Base-by-base conservation (phyloP, 2,888 invertebrate species). In the Torymus auratus region DNA sequence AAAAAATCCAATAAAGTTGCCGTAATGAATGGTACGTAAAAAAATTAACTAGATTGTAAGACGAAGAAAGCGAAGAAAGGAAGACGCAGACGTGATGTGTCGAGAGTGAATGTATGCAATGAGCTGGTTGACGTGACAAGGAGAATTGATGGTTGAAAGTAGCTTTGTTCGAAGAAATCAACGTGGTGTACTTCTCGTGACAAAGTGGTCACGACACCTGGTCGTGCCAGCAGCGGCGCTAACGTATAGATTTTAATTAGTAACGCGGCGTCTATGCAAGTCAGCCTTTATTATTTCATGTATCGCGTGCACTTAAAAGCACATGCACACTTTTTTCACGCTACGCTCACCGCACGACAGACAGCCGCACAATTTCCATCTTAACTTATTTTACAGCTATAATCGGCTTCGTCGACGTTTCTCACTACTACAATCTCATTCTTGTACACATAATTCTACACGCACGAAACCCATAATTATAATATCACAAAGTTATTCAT, bases 221-320 rank as follows among this genome's bases (percentile, higher is more conserved):
- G 85, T 83, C 81, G 85, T 83, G 83, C 80, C 64, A 23, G 52
- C 55, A 17, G 20, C 20, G 56, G 56, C 69, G 73, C 64, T 15
- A 64, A 73, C 75, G 80, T 83, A 81, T 82, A 79, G 82, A 80
- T 84, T 86, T 87, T 86, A 85, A 88, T 86, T 87, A 85, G 62
- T 73, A 55, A 64, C 23, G n/a, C 82, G 83, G 82, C 73, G 79
- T 85, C 85, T 86, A 80, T 77, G 82, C 67, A 69, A 72, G 79
- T 82, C 41, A 41, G 41, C 41, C 41, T 41, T 41, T 80, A 82
- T 82, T 83, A 82, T 85, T 84, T 83, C 78, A 79, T 77, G 81
- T 82, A 83, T 87, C 84, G 87, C 88, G 86, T 87, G 88, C 23
- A 41, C 41, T 41, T 41, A 41, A 41, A 41, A 41, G 41, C 41